Conservation (phyloP, 2,797 vertebrate genomes). For the Percopsis omiscomaycus region DNA sequence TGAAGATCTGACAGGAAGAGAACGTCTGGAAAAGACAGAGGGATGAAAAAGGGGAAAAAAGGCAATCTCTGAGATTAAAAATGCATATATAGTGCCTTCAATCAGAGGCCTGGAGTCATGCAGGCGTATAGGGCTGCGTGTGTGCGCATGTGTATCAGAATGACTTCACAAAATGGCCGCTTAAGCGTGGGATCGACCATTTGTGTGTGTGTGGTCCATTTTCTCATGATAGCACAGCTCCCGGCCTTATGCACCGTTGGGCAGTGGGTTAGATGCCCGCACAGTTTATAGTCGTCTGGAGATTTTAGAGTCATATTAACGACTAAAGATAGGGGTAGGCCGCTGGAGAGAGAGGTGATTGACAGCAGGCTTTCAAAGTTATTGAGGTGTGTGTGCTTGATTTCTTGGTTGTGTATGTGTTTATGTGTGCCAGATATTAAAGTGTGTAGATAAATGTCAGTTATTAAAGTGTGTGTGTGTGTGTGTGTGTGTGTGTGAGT, state of each 20-base stretch:
- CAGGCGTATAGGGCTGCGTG: constrained; percentile 8
- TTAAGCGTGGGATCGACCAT: not conserved
- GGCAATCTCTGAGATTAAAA: constrained; percentile 57
- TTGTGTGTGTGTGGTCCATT: constrained; percentile 18
- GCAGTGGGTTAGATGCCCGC: constrained; percentile 8
- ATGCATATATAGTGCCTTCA: constrained; percentile 54
- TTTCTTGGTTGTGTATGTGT: too few relatives aligned
- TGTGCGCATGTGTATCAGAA: constrained; percentile 10
- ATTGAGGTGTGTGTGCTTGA: constrained; percentile 30
- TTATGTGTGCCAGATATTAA: too few relatives aligned
- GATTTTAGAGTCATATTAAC: constrained; percentile 42
- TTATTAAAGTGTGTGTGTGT: too few relatives aligned
- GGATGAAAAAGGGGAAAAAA: constrained; percentile 19
- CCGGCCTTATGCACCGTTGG: constrained; percentile 19
- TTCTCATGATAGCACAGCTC: constrained; percentile 34
- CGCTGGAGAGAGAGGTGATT: constrained; percentile 25
- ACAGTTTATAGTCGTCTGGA: constrained; percentile 31
- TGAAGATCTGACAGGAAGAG: constrained; percentile 47
- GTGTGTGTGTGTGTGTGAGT: too few relatives aligned
- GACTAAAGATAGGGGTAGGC: constrained; percentile 24
- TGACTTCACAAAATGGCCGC: too few relatives aligned
- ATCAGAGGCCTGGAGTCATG: constrained; percentile 33
- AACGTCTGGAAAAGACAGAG: constrained; percentile 31
- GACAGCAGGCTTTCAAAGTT: constrained; percentile 50
- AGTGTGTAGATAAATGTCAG: too few relatives aligned